Evolutionary conservation across 2,888 invertebrate genomes (phyloP), one percentile per base, ranked within the genome.

Genomic region (Yponomeuta plumbellus): DNA sequence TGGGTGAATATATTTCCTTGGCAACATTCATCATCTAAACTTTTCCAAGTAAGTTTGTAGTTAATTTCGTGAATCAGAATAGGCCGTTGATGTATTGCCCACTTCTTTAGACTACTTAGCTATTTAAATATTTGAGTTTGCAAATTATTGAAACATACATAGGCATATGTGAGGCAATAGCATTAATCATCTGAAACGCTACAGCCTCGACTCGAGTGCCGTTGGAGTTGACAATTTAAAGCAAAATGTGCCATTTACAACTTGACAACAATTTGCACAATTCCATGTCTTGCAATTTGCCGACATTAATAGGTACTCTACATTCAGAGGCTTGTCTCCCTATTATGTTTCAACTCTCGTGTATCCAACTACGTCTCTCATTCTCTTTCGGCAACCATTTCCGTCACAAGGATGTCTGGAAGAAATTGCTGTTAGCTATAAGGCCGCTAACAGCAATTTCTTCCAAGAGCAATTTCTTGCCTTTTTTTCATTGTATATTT

Each of bases 121-220:
- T 58, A 58, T 21, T 58, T 58, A 58, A 58, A 58, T 58, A 58
- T 58, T 58, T 58, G 8, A 22, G 20, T 58, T 58, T 58, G 58
- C 22, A 58, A 58, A 58, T 58, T 58, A 58, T 58, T 20, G 22
- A 58, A 58, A 58, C 58, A 58, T 58, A 58, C 21, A 21, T 52
- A 52, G 44, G 44, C 17, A 52, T 52, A 20, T 58, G n/a, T n/a
- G 58, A 58, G 22, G 58, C 58, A 58, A 58, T 20, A 58, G 58
- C 58, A 58, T 58, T 58, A 58, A 58, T 58, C 58, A 58, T 58
- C 21, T 20, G 58, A 58, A 58, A 21, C n/a, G 22, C 21, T 20
- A 20, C 58, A 58, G 58, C 58, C 58, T 58, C 21, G 58, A 58
- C 58, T 58, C 11, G n/a, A 22, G 20, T 22, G 22, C 58, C 58